A percentile compares a stretch with the other conserved stretches of the same genome.
These are phyloP conservation scores for Drosophila sp. DNA, from an alignment of 1,140 invertebrate genomes.

Conservation along the genomic window DNA sequence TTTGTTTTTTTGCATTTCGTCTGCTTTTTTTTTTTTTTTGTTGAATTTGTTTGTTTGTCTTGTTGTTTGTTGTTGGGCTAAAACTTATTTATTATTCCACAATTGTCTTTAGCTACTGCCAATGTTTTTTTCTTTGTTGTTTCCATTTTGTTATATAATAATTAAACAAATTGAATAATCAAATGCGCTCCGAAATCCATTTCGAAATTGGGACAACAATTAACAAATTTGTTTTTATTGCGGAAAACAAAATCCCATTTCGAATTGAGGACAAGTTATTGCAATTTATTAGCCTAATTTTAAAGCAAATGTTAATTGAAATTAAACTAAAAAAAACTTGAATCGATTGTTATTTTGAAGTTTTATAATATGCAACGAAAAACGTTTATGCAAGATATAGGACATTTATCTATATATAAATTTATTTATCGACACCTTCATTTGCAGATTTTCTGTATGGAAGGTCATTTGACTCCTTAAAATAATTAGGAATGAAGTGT, in stretches of 20 bases:
- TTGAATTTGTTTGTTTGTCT: slow-evolving; percentile 53
- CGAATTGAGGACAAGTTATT: neutral
- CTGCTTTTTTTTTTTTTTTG: slow-evolving; percentile 61
- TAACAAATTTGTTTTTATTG: neutral
- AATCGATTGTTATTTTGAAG: too few relatives aligned
- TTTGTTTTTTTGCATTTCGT: slow-evolving; percentile 23
- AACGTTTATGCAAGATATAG: too few relatives aligned
- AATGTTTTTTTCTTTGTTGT: neutral
- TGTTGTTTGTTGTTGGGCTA: slow-evolving; percentile 26
- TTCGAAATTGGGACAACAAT: slow-evolving; percentile 19
- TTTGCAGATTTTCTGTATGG: too few relatives aligned
- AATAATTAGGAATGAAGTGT: too few relatives aligned
- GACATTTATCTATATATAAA: too few relatives aligned
- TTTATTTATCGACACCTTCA: too few relatives aligned
- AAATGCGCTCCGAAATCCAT: slow-evolving; percentile 24
- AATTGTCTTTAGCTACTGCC: slow-evolving; percentile 35
- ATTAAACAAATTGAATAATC: slow-evolving; percentile 64
- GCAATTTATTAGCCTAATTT: too few relatives aligned
- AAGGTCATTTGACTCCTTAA: too few relatives aligned
- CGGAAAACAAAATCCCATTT: neutral
- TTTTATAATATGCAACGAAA: too few relatives aligned
- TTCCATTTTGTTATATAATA: slow-evolving; percentile 58
- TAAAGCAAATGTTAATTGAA: too few relatives aligned
- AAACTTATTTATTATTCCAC: slow-evolving; percentile 68
- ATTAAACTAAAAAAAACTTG: too few relatives aligned